These are phyloP conservation scores for Muscicapa comitata DNA, from an alignment of 2,797 vertebrate species.

Conservation along the genomic window DNA sequence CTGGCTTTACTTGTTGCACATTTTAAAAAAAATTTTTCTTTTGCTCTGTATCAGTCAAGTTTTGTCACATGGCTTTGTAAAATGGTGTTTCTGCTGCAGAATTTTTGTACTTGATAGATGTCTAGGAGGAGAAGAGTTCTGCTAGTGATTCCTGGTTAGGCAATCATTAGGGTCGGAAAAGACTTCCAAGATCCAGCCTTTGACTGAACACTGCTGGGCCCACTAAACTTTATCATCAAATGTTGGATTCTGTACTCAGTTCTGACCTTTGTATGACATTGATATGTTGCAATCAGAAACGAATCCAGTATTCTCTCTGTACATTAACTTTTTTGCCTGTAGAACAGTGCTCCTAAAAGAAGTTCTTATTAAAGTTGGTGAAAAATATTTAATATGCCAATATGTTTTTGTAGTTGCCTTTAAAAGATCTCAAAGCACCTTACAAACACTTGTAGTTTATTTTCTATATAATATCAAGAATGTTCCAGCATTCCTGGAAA, in stretches of 20 bases:
- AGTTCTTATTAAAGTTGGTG: background rate
- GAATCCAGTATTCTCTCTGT: background rate
- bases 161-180: background rate
- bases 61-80: background rate
- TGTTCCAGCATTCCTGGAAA: background rate
- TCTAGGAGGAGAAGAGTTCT: background rate
- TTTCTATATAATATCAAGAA: background rate
- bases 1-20: background rate
- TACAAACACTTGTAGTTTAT: background rate
- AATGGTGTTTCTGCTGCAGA: background rate
- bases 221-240: background rate
- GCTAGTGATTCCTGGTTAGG: background rate
- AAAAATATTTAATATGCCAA: background rate
- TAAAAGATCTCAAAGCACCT: background rate
- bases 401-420: rapidly evolving
- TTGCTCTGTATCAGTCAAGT: background rate
- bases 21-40: background rate
- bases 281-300: background rate
- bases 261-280: background rate
- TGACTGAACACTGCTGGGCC: background rate
- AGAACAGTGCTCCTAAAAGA: background rate
- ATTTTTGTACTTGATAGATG: background rate
- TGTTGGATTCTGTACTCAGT: background rate
- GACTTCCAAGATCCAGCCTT: background rate
- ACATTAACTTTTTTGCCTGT: background rate